phyloP scores from a whole-genome alignment of 2,113 vertebrate genomes.

The Rhea pennata region DNA sequence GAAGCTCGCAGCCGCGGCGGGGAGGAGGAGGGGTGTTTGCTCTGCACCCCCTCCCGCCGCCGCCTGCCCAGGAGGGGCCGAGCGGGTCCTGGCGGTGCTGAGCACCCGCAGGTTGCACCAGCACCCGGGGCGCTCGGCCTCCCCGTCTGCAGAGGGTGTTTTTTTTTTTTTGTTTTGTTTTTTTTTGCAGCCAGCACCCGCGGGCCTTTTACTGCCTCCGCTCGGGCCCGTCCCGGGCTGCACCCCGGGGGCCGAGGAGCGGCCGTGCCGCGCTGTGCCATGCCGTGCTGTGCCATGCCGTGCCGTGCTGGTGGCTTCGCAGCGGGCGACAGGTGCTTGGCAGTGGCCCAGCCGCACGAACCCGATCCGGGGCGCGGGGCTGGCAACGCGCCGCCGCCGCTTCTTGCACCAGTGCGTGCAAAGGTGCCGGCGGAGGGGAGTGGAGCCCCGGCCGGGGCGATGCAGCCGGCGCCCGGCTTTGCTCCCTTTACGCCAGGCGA shows the following conservation, averaged over 20 bases:
- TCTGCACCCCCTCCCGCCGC: neutral
- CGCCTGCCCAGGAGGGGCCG: too few relatives aligned
- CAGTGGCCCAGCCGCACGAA: neutral
- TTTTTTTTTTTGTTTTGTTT: too few relatives aligned
- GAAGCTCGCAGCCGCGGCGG: too few relatives aligned
- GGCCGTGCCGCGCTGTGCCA: too few relatives aligned
- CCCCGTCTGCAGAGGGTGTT: fast-evolving
- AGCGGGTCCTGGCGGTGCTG: neutral
- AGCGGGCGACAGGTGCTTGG: conserved; percentile 53
- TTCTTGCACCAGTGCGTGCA: neutral
- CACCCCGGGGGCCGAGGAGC: fast-evolving
- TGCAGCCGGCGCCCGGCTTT: neutral
- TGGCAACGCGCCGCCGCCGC: neutral
- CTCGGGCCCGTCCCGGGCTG: too few relatives aligned
- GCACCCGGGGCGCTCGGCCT: neutral
- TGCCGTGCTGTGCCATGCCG: too few relatives aligned
- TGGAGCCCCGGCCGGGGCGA: too few relatives aligned
- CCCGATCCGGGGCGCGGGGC: neutral
- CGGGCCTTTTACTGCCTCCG: neutral
- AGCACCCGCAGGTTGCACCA: neutral
- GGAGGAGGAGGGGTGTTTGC: fast-evolving
- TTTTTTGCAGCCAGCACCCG: neutral
- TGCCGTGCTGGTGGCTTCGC: too few relatives aligned
- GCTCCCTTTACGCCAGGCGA: neutral
- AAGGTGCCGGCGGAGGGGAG: neutral